Percentiles rank a stretch among this genome's conserved stretches.
Evolutionary conservation across 2,888 invertebrate species (phyloP).

Genomic region (Philhelius pedissequus): DNA sequence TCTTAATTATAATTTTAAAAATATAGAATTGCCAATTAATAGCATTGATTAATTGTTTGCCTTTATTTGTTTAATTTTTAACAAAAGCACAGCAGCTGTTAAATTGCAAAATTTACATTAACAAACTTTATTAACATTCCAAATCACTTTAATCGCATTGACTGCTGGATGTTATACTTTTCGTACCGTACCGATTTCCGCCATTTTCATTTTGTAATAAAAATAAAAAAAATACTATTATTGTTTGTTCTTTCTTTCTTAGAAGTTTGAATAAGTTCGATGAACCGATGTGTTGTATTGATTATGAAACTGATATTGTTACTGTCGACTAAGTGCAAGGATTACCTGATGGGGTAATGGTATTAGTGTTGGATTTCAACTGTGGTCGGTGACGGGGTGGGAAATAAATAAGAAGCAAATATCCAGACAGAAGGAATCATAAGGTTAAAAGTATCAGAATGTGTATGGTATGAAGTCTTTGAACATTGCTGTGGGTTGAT

Average conservation of each 20-base stretch:
- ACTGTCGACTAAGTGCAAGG: neutral
- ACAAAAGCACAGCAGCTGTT: constrained; percentile 30
- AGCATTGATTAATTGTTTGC: constrained; percentile 12
- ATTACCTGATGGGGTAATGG: constrained; percentile 17
- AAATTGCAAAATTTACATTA: constrained; percentile 29
- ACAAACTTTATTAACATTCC: constrained; percentile 39
- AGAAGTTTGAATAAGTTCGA: constrained; percentile 30
- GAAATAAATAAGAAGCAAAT: neutral
- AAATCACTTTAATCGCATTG: constrained; percentile 3
- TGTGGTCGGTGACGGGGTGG: too few relatives aligned
- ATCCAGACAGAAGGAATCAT: neutral
- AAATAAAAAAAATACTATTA: neutral
- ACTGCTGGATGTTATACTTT: neutral
- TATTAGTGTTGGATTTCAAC: constrained; percentile 18
- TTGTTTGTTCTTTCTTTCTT: neutral
- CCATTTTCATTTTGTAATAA: neutral
- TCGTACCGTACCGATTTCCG: neutral
- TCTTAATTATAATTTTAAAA: neutral
- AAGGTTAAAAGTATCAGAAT: constrained; percentile 11
- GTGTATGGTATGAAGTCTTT: neutral
- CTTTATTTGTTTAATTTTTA: constrained; percentile 8
- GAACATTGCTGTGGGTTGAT: neutral
- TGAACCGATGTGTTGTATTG: constrained; percentile 45
- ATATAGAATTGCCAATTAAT: neutral
- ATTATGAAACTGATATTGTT: constrained; percentile 29